Conservation (phyloP, 2,888 invertebrate species). For the Leucophenga montana region DNA sequence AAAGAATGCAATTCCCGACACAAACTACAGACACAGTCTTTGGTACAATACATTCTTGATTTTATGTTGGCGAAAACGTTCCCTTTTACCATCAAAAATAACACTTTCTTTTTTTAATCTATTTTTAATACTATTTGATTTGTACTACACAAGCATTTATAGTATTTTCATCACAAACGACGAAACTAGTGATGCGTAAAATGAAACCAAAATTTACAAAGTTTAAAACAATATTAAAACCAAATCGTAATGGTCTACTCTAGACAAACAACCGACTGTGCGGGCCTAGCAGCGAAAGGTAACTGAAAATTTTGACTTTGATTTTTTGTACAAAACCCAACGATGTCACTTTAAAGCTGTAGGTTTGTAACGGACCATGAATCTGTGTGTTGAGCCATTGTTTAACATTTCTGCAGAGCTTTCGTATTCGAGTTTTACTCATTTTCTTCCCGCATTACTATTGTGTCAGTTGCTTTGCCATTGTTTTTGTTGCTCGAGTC, state of each 20-base stretch:
- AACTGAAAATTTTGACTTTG: constrained; percentile 18
- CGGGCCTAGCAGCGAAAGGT: constrained; percentile 5
- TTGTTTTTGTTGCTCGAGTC: constrained; percentile 45
- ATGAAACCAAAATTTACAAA: too few relatives aligned
- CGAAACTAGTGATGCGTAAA: neutral
- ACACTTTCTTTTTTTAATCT: neutral
- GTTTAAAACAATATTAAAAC: too few relatives aligned
- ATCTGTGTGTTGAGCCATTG: too few relatives aligned
- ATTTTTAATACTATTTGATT: neutral
- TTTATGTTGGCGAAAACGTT: neutral
- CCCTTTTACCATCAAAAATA: too few relatives aligned
- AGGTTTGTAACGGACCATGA: too few relatives aligned
- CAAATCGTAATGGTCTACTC: too few relatives aligned
- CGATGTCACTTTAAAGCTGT: too few relatives aligned
- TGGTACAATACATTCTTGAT: constrained; percentile 78
- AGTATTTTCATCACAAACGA: neutral
- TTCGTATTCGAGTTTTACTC: too few relatives aligned
- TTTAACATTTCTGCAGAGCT: too few relatives aligned
- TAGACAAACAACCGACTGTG: neutral
- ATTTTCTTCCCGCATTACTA: too few relatives aligned
- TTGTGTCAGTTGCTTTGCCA: constrained; percentile 45
- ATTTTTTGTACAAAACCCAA: too few relatives aligned
- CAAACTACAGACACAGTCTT: constrained; percentile 83
- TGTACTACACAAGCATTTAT: too few relatives aligned
- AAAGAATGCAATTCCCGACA: constrained; percentile 82